Evolutionary conservation across 1,140 invertebrate genomes (phyloP).

Genomic region (Stegodyphus dumicola): DNA sequence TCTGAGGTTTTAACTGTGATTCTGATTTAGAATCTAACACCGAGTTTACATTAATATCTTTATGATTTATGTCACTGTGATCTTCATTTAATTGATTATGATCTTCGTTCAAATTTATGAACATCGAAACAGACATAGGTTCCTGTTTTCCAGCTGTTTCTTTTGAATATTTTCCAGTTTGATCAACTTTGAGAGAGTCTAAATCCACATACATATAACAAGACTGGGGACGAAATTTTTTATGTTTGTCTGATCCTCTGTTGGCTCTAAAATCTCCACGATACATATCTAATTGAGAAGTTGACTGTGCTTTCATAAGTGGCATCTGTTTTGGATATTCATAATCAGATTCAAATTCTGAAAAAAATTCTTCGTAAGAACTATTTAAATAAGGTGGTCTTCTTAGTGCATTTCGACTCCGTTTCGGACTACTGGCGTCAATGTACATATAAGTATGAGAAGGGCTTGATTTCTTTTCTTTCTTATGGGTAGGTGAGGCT

Average conservation of each 20-base stretch:
- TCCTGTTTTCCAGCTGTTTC: background rate
- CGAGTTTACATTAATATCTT: background rate
- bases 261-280: background rate
- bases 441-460: slow-evolving; percentile 58
- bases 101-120: slow-evolving; percentile 50
- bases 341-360: background rate
- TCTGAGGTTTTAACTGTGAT: background rate
- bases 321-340: slow-evolving; percentile 6
- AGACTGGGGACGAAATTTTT: slow-evolving; percentile 44
- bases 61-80: background rate
- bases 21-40: background rate
- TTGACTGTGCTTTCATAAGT: slow-evolving; percentile 48
- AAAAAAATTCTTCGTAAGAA: slow-evolving; percentile 43
- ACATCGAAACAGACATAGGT: slow-evolving; percentile 51
- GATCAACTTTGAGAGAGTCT: slow-evolving; percentile 43
- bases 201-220: slow-evolving; percentile 62
- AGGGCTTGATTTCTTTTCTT: slow-evolving; percentile 34
- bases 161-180: background rate
- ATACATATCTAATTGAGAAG: slow-evolving; percentile 33
- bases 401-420: background rate
- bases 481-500: slow-evolving; percentile 3
- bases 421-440: slow-evolving; percentile 51
- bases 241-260: background rate
- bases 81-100: background rate
- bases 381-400: background rate